Percentiles rank a stretch among this genome's conserved stretches.
phyloP scores from a whole-genome alignment of 2,888 invertebrate genomes.

The Drosophila basisetae region DNA sequence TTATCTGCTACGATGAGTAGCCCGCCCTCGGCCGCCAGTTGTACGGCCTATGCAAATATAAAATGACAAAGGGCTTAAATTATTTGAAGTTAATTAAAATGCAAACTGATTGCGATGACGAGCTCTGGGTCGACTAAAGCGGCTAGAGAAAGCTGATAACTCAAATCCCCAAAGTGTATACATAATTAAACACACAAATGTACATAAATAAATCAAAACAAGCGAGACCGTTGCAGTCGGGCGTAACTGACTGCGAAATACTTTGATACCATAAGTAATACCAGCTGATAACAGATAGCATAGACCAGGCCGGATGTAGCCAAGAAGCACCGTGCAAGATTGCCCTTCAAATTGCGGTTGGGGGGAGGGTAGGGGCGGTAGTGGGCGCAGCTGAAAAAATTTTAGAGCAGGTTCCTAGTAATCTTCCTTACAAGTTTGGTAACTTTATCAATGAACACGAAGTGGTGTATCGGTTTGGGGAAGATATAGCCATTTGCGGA shows the following conservation, averaged over 20 bases:
- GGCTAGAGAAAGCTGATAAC: background rate
- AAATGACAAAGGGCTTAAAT: background rate
- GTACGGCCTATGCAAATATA: slow-evolving; percentile 86
- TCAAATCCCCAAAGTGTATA: background rate
- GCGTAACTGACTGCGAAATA: background rate
- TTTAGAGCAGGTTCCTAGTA: no score
- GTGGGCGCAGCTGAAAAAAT: no score
- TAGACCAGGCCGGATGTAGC: background rate
- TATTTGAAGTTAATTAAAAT: background rate
- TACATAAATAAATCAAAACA: background rate
- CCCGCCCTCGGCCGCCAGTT: slow-evolving; percentile 90
- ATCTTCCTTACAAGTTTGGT: no score
- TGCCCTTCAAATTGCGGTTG: no score
- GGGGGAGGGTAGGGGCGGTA: no score
- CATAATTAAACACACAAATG: background rate
- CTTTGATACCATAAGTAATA: background rate
- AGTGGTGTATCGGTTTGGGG: background rate
- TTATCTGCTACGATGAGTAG: slow-evolving; percentile 87
- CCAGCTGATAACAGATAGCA: background rate
- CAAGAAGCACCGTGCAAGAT: no score
- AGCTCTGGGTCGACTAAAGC: background rate
- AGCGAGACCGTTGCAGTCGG: background rate
- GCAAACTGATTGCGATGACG: background rate
- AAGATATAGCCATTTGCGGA: no score
- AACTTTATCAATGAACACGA: background rate